A percentile compares a stretch with the other conserved stretches of the same genome.
These are phyloP conservation scores for Epinotia ramella DNA, from an alignment of 2,888 invertebrate genomes.

Conservation along the genomic window DNA sequence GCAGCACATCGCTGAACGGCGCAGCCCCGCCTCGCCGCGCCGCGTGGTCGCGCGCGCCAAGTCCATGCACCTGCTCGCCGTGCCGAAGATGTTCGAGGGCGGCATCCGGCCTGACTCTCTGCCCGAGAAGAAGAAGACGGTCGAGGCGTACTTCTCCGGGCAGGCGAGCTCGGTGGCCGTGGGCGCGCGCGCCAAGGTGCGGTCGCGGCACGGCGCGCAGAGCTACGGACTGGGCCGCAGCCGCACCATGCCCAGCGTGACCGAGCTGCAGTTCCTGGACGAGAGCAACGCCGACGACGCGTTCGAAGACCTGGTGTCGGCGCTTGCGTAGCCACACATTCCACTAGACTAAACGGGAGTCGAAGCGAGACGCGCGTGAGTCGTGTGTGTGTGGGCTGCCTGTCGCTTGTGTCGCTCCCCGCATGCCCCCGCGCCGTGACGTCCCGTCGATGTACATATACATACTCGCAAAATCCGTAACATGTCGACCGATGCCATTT, in stretches of 20 bases:
- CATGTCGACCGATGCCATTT: slow-evolving; percentile 66
- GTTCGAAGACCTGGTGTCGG: slow-evolving; percentile 93
- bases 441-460: slow-evolving; percentile 71
- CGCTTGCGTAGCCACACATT: slow-evolving; percentile 81
- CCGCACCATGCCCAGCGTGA: slow-evolving; percentile 91
- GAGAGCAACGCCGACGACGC: slow-evolving; percentile 94
- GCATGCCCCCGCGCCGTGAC: slow-evolving; percentile 53
- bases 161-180: slow-evolving; percentile 51
- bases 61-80: slow-evolving; percentile 89
- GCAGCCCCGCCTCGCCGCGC: slow-evolving; percentile 68
- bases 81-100: slow-evolving; percentile 93
- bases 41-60: slow-evolving; percentile 86
- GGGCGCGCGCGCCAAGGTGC: slow-evolving; percentile 58
- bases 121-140: slow-evolving; percentile 88
- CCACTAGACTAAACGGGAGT: slow-evolving; percentile 78
- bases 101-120: slow-evolving; percentile 89
- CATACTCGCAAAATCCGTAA: slow-evolving; percentile 55
- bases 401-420: slow-evolving; percentile 71
- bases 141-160: slow-evolving; percentile 89
- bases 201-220: slow-evolving; percentile 62
- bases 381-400: slow-evolving; percentile 82
- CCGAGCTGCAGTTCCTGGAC: slow-evolving; percentile 88
- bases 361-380: slow-evolving; percentile 83
- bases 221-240: slow-evolving; percentile 88
- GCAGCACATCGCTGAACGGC: slow-evolving; percentile 87